Base-by-base conservation (phyloP, 2,888 invertebrate genomes). In the Drosophila multiciliata region DNA sequence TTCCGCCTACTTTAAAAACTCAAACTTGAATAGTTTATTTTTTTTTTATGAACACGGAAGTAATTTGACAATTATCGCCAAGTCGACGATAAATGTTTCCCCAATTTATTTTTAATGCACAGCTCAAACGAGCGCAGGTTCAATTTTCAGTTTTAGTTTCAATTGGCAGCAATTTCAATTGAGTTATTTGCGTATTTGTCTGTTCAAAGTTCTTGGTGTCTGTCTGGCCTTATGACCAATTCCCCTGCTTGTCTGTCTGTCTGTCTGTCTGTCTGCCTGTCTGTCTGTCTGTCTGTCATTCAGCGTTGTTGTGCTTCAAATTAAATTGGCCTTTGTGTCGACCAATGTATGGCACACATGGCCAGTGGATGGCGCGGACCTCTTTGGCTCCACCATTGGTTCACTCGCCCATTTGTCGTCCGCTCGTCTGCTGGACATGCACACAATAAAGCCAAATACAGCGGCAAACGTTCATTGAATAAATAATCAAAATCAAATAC, bases 321-420 rank as follows among this genome's bases (percentile, higher is more conserved):
- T 87, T 85, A 87, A 85, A 85, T 85, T 85, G 87, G 87, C 80
- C 87, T 85, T 85, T 87, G 85, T 85, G 69, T 61, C 70, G 83
- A 65, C 68, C 75, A 85, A 75, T 87, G 82, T 68, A 74, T 66
- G 78, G 70, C 84, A 78, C 61, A 80, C 75, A 78, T 84, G 83
- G 68, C 59, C 73, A 54, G 66, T 59, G 62, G 63, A 20, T 38
- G 38, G 38, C 69, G 68, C 75, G 53, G 26, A 48, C 61, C 67
- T 53, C 77, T 72, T 67, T 73, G 73, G 49, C 52, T 73, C 62
- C 54, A 67, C 62, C 54, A 67, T 62, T 48, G 57, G 49, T 42
- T 58, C 71, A 61, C 38, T 76, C 72, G 84, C 65, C 64, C 69
- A 61, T 57, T 65, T 63, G 74, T 65, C 77, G 48, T n/a, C 26